A percentile compares a stretch with the other conserved stretches of the same genome.
Evolutionary conservation across 2,888 invertebrate species (phyloP).

Genomic region (Mesodorylaimus sp.): DNA sequence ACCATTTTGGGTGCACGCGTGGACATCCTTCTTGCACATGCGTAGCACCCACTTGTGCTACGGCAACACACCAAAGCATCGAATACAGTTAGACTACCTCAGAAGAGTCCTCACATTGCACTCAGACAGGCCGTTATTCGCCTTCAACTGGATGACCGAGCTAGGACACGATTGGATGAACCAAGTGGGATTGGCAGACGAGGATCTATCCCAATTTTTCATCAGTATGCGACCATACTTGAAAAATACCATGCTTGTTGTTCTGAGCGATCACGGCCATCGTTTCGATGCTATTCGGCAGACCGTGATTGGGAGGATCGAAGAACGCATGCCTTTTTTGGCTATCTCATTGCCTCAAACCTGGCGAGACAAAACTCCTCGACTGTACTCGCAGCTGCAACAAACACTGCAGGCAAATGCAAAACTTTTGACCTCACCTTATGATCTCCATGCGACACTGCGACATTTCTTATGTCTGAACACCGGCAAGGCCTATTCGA

Average conservation of each 20-base stretch:
- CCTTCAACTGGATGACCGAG: conserved; percentile 31
- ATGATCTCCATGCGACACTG: conserved; percentile 19
- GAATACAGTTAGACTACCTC: conserved; percentile 24
- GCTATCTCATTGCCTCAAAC: conserved; percentile 18
- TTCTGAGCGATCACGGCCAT: conserved; percentile 35
- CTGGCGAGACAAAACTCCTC: not conserved
- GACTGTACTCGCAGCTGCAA: not conserved
- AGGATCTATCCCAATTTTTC: conserved; percentile 30
- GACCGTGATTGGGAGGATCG: conserved; percentile 22
- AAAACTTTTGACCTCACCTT: conserved; percentile 11
- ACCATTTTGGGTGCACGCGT: conserved; percentile 27
- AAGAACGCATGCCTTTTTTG: conserved; percentile 26
- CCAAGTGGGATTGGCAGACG: conserved; percentile 31
- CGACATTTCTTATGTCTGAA: conserved; percentile 14
- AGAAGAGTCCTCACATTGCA: conserved; percentile 27
- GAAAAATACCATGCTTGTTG: conserved; percentile 19
- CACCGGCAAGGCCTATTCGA: not conserved
- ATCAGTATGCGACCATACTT: conserved; percentile 8
- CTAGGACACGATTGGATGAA: conserved; percentile 35
- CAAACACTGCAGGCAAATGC: conserved; percentile 6
- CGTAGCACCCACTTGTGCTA: conserved; percentile 22
- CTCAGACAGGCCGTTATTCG: conserved; percentile 23
- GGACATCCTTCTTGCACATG: conserved; percentile 23
- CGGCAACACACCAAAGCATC: conserved; percentile 21
- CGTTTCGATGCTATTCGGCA: conserved; percentile 33